A percentile compares a stretch with the other conserved stretches of the same genome.
These are phyloP conservation scores for Tragopan temminckii DNA, from an alignment of 2,797 vertebrate genomes.

Conservation along the genomic window DNA sequence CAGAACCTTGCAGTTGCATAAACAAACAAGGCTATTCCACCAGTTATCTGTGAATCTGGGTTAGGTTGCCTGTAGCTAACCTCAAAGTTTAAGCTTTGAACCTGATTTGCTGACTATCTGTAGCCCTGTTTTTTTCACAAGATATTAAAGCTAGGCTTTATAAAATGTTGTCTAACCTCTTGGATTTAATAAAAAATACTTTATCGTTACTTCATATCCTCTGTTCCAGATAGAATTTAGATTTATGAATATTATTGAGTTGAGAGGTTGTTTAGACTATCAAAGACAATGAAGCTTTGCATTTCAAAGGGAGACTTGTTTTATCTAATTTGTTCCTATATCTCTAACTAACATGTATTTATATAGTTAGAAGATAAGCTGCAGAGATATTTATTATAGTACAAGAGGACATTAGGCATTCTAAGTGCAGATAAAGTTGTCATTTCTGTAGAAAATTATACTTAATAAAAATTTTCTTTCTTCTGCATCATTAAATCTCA, in stretches of 20 bases:
- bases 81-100: neutral
- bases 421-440: neutral
- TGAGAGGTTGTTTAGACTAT: neutral
- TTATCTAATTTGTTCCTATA: neutral
- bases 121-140: neutral
- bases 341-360: neutral
- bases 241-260: neutral
- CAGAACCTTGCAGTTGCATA: accelerated
- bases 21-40: neutral
- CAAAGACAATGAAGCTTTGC: neutral
- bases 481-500: neutral
- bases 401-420: neutral
- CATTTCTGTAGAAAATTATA: neutral
- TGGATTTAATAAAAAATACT: neutral
- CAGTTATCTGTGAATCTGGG: neutral
- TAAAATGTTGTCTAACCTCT: neutral
- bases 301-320: neutral
- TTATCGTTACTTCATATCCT: neutral
- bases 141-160: neutral
- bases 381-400: neutral
- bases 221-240: neutral
- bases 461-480: neutral
- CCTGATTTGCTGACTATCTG: neutral
- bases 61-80: neutral
- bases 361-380: neutral